Evolutionary conservation across 2,797 vertebrate genomes (phyloP).

Genomic region (Siniperca obscura): DNA sequence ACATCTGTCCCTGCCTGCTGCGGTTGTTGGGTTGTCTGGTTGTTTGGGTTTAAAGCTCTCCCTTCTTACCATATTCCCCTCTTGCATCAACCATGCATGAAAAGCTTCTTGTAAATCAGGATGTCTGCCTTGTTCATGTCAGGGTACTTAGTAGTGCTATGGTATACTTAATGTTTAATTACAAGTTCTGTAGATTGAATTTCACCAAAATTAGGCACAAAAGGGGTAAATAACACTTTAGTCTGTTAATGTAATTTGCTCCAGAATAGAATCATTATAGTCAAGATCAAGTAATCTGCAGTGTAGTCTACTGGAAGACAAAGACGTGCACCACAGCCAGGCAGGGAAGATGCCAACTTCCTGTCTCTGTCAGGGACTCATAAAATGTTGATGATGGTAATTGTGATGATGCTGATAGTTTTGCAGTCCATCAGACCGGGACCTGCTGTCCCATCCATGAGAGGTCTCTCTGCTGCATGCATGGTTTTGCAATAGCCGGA

Average conservation of each 20-base stretch:
- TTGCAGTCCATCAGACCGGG: slow-evolving; percentile 19
- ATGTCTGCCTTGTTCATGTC: slow-evolving; percentile 35
- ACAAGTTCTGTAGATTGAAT: slow-evolving; percentile 41
- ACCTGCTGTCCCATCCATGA: slow-evolving; percentile 21
- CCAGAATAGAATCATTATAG: slow-evolving; percentile 13
- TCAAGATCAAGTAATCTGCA: slow-evolving; percentile 24
- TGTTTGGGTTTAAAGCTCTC: slow-evolving; percentile 24
- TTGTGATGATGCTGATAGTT: slow-evolving; percentile 51
- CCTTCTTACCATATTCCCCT: slow-evolving; percentile 2
- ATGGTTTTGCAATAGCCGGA: slow-evolving; percentile 37
- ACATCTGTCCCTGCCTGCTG: slow-evolving; percentile 32
- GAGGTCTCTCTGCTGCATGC: slow-evolving; percentile 21
- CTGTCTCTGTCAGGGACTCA: slow-evolving; percentile 19
- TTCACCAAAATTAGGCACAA: slow-evolving; percentile 17
- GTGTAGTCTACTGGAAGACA: slow-evolving; percentile 20
- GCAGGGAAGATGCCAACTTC: slow-evolving; percentile 14
- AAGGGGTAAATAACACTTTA: slow-evolving; percentile 47
- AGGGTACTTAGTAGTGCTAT: slow-evolving; percentile 15
- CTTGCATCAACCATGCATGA: slow-evolving; percentile 36
- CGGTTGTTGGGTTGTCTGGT: slow-evolving; percentile 9
- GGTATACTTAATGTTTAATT: slow-evolving; percentile 50
- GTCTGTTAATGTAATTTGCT: slow-evolving; percentile 21
- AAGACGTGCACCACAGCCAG: slow-evolving; percentile 11
- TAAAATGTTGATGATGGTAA: slow-evolving; percentile 41
- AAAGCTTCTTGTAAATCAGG: slow-evolving; percentile 30